Evolutionary conservation across 2,888 invertebrate species (phyloP), one percentile per base, ranked within the genome.

Genomic region (Xiphydria camelus): DNA sequence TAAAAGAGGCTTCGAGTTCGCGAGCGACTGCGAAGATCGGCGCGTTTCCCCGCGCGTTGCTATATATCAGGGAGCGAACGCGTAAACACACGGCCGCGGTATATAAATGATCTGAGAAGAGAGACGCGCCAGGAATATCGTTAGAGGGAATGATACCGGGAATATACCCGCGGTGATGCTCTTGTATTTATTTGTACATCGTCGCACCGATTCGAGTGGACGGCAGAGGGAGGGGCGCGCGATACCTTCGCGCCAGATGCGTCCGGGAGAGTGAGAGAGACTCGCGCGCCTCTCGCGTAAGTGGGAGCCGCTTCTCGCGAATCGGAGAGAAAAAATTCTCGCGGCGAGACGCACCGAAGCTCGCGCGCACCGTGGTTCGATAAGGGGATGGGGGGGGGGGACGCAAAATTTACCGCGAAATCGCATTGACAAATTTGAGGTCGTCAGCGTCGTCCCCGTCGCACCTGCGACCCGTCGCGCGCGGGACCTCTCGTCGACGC

Each of bases 51-150:
- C n/a, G n/a, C n/a, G n/a, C n/a, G n/a, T n/a, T n/a, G n/a, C n/a
- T n/a, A n/a, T n/a, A n/a, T n/a, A n/a, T n/a, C n/a, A n/a, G n/a
- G n/a, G n/a, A n/a, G n/a, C n/a, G n/a, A n/a, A n/a, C n/a, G n/a
- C n/a, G n/a, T n/a, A n/a, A n/a, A n/a, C n/a, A n/a, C n/a, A n/a
- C n/a, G n/a, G n/a, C n/a, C n/a, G n/a, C n/a, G n/a, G 46, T 49
- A 42, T 49, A 59, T 48, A 53, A 53, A 59, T 53, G 51, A 56
- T 44, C 51, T 43, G 50, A 44, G 51, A 47, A 53, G 46, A 49
- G 53, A 52, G 50, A 51, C 49, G 45, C 36, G 50, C 47, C 51
- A 56, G 49, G 39, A 26, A 26, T 4, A 10, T 26, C 26, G 7
- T 26, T 10, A 9, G 10, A 14, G 6, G 5, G 10, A 10, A 10